phyloP scores from a whole-genome alignment of 2,797 vertebrate species.

The Eulemur albifrons region DNA sequence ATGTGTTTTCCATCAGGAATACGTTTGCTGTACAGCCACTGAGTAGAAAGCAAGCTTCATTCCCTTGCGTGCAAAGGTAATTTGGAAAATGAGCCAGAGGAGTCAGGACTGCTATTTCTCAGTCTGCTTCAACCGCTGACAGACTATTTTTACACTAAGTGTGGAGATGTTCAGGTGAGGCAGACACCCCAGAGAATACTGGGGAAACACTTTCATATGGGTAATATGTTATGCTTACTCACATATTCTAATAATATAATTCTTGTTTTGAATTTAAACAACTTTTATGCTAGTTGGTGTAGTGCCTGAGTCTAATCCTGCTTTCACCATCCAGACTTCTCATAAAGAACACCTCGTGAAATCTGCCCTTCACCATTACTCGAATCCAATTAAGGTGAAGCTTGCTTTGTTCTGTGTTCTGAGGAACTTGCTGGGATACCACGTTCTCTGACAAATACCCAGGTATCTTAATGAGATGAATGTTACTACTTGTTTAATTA shows the following conservation, averaged over 20 bases:
- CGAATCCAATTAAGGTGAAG: constrained; percentile 48
- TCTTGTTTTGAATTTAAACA: constrained; percentile 39
- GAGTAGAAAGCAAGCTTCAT: constrained; percentile 73
- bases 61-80: constrained; percentile 73
- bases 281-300: not conserved
- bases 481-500: not conserved
- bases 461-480: constrained; percentile 25
- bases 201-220: constrained; percentile 5
- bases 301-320: not conserved
- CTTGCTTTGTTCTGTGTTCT: not conserved
- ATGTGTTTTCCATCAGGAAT: constrained; percentile 82
- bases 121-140: constrained; percentile 65
- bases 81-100: constrained; percentile 76
- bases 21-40: constrained; percentile 54
- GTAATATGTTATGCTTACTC: constrained; percentile 9
- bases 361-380: not conserved
- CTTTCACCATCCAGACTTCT: not conserved
- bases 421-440: constrained; percentile 1
- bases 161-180: constrained; percentile 48
- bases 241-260: constrained; percentile 34
- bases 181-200: constrained; percentile 54
- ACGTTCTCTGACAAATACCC: constrained; percentile 10
- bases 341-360: not conserved
- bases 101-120: constrained; percentile 75
- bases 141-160: constrained; percentile 55